A percentile compares a stretch with the other conserved stretches of the same genome.
phyloP scores from a whole-genome alignment of 2,888 invertebrate species.

The Hypselothyrea guttata region DNA sequence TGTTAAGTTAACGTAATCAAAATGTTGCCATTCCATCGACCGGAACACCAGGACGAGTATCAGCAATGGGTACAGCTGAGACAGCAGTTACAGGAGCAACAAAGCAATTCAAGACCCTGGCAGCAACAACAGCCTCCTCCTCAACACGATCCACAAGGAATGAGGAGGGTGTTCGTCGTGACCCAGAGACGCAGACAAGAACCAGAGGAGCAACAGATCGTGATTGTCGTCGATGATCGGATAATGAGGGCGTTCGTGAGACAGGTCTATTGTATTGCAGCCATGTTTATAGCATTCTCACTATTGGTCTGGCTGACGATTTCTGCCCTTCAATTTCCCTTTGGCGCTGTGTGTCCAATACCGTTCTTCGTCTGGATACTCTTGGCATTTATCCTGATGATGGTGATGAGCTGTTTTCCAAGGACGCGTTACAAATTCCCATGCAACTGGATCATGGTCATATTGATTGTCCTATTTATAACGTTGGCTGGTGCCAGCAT shows the following conservation, averaged over 20 bases:
- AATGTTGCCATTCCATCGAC: no score
- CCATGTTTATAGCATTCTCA: constrained; percentile 6
- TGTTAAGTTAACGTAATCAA: no score
- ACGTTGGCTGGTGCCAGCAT: not conserved
- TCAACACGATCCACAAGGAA: not conserved
- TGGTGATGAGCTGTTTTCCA: constrained; percentile 18
- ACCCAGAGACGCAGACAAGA: not conserved
- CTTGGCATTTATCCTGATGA: constrained; percentile 4
- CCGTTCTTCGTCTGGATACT: constrained; percentile 23
- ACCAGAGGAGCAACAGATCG: not conserved
- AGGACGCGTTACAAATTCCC: not conserved
- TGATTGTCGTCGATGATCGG: constrained; percentile 2
- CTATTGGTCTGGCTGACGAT: constrained; percentile 18
- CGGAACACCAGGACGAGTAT: no score
- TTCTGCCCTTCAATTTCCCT: not conserved
- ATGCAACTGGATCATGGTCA: constrained; percentile 13
- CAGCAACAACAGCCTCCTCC: not conserved
- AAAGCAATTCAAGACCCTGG: no score
- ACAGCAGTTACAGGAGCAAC: no score
- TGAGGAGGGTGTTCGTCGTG: not conserved
- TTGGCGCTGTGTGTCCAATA: no score
- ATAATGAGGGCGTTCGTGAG: constrained; percentile 11
- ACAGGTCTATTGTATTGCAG: constrained; percentile 12
- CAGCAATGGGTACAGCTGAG: no score
- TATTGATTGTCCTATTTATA: not conserved